phyloP scores from a whole-genome alignment of 2,888 invertebrate species.

The Brenthis hecate region DNA sequence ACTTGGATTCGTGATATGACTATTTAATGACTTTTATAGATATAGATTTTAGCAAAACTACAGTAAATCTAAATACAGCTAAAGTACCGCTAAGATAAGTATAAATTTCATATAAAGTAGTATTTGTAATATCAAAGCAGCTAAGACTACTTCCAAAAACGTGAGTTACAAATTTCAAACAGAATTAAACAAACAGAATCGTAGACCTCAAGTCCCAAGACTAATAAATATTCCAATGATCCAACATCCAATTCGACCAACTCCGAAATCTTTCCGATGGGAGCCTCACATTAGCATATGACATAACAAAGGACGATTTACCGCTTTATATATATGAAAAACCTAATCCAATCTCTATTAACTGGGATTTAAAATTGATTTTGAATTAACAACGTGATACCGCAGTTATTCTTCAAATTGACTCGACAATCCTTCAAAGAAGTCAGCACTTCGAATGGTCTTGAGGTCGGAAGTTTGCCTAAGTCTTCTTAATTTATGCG shows the following conservation, averaged over 20 bases:
- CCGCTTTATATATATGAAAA: slow-evolving; percentile 19
- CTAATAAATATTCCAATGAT: slow-evolving; percentile 79
- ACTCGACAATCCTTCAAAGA: slow-evolving; percentile 29
- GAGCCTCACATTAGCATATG: slow-evolving; percentile 70
- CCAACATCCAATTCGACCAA: slow-evolving; percentile 70
- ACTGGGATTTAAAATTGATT: slow-evolving; percentile 22
- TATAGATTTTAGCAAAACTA: too few species aligned
- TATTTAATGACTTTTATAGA: too few species aligned
- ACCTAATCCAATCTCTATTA: slow-evolving; percentile 40
- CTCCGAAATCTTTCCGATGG: slow-evolving; percentile 73
- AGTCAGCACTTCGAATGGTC: slow-evolving; percentile 63
- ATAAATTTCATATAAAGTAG: too few species aligned
- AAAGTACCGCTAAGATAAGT: too few species aligned
- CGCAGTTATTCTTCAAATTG: slow-evolving; percentile 18
- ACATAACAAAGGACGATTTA: slow-evolving; percentile 48
- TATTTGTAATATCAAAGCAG: slow-evolving; percentile 12
- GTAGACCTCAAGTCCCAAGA: slow-evolving; percentile 58
- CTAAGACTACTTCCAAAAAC: slow-evolving; percentile 12
- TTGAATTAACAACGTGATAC: slow-evolving; percentile 1
- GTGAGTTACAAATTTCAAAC: slow-evolving; percentile 45
- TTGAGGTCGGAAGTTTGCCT: slow-evolving; percentile 64
- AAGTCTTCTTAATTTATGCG: slow-evolving; percentile 74
- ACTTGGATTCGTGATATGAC: too few species aligned
- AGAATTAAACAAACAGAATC: slow-evolving; percentile 47
- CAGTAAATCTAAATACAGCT: too few species aligned